Evolutionary conservation across 2,797 vertebrate species (phyloP).

Genomic region (Danio aesculapii): DNA sequence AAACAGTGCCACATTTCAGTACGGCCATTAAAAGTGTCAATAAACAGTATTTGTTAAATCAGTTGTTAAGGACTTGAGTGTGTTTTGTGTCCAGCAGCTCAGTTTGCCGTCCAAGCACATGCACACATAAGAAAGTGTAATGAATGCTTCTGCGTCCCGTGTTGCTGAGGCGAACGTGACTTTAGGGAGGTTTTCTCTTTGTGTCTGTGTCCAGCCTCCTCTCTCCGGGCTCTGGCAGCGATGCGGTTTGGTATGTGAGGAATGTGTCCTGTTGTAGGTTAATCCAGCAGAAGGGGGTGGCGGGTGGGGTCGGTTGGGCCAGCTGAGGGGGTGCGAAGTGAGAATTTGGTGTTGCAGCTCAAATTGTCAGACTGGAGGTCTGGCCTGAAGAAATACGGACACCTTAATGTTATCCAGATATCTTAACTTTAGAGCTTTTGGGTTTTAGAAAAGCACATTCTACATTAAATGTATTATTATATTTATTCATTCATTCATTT

Average conservation of each 20-base stretch:
- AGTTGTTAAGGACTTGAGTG: neutral
- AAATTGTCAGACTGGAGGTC: neutral
- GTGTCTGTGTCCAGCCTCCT: slow-evolving; percentile 1
- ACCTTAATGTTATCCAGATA: slow-evolving; percentile 3
- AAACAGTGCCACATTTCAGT: slow-evolving; percentile 2
- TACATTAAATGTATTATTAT: too few relatives aligned
- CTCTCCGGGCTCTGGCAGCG: slow-evolving; percentile 53
- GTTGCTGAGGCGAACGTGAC: slow-evolving; percentile 13
- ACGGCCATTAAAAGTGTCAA: neutral
- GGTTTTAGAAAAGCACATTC: too few relatives aligned
- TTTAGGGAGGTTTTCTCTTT: neutral
- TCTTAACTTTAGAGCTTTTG: neutral
- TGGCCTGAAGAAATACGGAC: neutral
- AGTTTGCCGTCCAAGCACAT: neutral
- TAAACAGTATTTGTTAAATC: neutral
- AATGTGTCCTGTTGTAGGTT: slow-evolving; percentile 61
- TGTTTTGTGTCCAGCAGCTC: slow-evolving; percentile 1
- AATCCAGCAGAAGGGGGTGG: slow-evolving; percentile 55
- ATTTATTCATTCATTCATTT: too few relatives aligned
- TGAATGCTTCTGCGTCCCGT: slow-evolving; percentile 26
- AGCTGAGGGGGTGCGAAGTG: slow-evolving; percentile 41
- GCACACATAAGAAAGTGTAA: neutral
- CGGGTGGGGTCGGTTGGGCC: slow-evolving; percentile 9
- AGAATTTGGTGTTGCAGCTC: slow-evolving; percentile 17
- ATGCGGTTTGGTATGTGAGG: slow-evolving; percentile 66